phyloP scores from a whole-genome alignment of 2,888 invertebrate species.

The Willowsia nigromaculata region DNA sequence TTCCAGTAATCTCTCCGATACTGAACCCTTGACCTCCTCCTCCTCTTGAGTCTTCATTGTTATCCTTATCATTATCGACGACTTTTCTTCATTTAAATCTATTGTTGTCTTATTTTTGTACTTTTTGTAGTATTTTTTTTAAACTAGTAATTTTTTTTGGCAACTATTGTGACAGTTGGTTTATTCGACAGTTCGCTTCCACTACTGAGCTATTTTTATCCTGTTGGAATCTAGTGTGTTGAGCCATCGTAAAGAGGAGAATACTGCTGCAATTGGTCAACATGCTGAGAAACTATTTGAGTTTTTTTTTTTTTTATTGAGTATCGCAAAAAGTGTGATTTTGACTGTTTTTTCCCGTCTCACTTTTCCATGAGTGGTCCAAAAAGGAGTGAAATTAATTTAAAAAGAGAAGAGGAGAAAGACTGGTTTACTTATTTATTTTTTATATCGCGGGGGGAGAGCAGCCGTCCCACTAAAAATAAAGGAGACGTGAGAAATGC shows the following conservation, averaged over 20 bases:
- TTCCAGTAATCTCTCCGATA: neutral
- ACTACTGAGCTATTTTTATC: neutral
- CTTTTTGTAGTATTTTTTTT: neutral
- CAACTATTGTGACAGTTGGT: too few species aligned
- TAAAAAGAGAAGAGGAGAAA: too few species aligned
- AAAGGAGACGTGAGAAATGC: neutral
- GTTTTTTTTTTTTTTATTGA: neutral
- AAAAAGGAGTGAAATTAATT: too few species aligned
- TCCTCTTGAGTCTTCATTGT: neutral
- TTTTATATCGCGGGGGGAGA: too few species aligned
- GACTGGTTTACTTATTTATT: neutral
- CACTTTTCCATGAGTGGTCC: too few species aligned
- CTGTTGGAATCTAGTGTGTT: neutral
- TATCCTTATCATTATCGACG: neutral
- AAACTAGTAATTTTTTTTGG: constrained; percentile 3
- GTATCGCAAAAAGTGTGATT: too few species aligned
- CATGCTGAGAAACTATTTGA: neutral
- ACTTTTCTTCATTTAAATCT: neutral
- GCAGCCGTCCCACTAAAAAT: neutral
- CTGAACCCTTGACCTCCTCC: neutral
- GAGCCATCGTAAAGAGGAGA: neutral
- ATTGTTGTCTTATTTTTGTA: neutral
- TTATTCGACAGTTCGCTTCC: too few species aligned
- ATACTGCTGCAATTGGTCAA: neutral
- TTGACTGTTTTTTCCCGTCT: too few species aligned